Base-by-base conservation (phyloP, 30 jellyfish, hydroid and myxozoan genomes). In the Aurelia sp. region DNA sequence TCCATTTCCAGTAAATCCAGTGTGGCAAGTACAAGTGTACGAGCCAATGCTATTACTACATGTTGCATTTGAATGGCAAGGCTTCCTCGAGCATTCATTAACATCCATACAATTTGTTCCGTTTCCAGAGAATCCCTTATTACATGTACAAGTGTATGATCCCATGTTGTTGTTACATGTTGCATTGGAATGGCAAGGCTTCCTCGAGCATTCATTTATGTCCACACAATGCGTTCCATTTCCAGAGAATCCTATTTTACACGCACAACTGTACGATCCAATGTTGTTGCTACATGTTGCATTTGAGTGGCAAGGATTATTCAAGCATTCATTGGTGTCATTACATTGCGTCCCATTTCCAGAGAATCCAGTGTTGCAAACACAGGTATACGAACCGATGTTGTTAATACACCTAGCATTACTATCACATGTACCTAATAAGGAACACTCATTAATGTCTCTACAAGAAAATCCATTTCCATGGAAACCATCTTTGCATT, bases 391-490 rank as follows among this genome's bases (percentile, higher is more conserved):
- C 7, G 85, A 52, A 31, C 84, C 76, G 15, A 33, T 8, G 8
- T 27, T 57, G 47, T 82, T 58, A 0, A 0, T 0, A 44, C 92
- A 82, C 0, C 41, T 12, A 17, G 92, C 92, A 82, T 82, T 82
- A 9, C 15, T 9, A 31, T 82, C 86, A 63, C 92, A 82, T 18
- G 18, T n/a, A 68, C 59, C 50, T 3, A 16, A 20, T 11, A 67
- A 40, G 30, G 71, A 38, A 58, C 90, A 80, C 61, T 80, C 90
- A 51, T 66, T 63, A 67, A 76, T 41, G 55, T 88, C 96, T 40
- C 16, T 48, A 86, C 97, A 90, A 63, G 30, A 50, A 4, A 55
- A 19, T 64, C 96, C 96, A 83, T 83, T 58, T 18, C 96, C 96
- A 22, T 65, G 55, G 57, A 24, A 90, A 10, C 97, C 97, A 3